Evolutionary conservation across 2,113 vertebrate genomes (phyloP).

Genomic region (Furnarius figulus): DNA sequence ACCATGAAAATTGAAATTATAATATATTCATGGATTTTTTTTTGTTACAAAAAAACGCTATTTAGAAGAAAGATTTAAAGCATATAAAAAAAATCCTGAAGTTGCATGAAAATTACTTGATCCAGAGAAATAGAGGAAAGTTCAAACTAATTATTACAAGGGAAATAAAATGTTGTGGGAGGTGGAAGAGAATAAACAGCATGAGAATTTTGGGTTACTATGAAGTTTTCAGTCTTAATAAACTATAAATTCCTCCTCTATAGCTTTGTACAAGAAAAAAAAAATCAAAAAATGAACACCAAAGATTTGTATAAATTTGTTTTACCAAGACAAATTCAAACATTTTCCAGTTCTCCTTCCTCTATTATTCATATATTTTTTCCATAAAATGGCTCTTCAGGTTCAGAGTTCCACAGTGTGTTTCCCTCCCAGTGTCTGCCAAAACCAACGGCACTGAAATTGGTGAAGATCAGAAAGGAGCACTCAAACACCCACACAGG

Average conservation of each 20-base stretch:
- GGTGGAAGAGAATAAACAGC: neutral
- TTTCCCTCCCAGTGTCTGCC: neutral
- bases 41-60: slow-evolving; percentile 43
- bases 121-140: slow-evolving; percentile 17
- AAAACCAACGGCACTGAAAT: neutral
- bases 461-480: neutral
- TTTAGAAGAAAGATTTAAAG: slow-evolving; percentile 64
- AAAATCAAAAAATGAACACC: neutral
- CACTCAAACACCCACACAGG: neutral
- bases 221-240: neutral
- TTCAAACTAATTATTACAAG: slow-evolving; percentile 47
- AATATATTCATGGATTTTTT: slow-evolving; percentile 56
- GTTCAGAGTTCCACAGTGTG: neutral
- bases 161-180: slow-evolving; percentile 13
- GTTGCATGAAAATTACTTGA: slow-evolving; percentile 51
- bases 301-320: neutral
- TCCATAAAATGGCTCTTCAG: neutral
- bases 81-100: slow-evolving; percentile 40
- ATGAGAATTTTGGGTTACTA: neutral
- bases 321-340: neutral
- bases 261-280: neutral
- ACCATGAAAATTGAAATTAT: slow-evolving; percentile 73
- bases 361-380: neutral
- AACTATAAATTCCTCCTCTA: neutral
- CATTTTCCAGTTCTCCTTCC: neutral